Evolutionary conservation across 2,113 vertebrate species (phyloP), one percentile per base, ranked within the genome.

Genomic region (Salvator merianae): DNA sequence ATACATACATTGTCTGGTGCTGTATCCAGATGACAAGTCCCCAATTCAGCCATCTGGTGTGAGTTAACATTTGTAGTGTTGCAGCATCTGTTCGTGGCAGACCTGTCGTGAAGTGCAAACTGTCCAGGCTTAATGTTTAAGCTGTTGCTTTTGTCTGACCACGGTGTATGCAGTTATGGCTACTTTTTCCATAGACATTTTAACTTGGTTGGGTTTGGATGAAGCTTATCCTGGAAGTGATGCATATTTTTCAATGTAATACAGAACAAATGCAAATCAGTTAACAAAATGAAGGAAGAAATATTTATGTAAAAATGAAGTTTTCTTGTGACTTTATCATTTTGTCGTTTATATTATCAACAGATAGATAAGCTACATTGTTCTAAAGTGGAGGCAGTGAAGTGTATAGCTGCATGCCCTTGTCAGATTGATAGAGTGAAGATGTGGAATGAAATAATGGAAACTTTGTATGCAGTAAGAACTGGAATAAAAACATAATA

Each of bases 391-490:
- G 95, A 96, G 93, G 95, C 93, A 95, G 85, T 90, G 88, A 93
- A 97, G 96, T 97, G 96, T 97, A 96, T 94, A 95, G 94, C 90
- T 34, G 88, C 94, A 95, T 93, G 91, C 91, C 93, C 92, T 96
- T 98, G 97, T 99, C 98, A 99, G 93, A 96, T 96, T 98, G 98
- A 99, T 97, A 94, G 97, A 99, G 97, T 98, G 97, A 97, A 97
- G 97, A 98, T 98, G 97, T 96, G 96, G 97, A 95, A 94, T 82
- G 94, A 98, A 97, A 98, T 99, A 98, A 99, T 98, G 97, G 97
- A 97, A 98, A 98, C 97, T 97, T 98, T 98, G 96, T 98, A 96
- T 98, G 98, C 96, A 96, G 94, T 94, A 93, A 96, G 92, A 92
- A 92, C 93, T 95, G 94, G 96, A 97, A 97, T 98, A 97, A 97